Base-by-base conservation (phyloP, 2,113 vertebrate genomes). In the Eclectus roratus region DNA sequence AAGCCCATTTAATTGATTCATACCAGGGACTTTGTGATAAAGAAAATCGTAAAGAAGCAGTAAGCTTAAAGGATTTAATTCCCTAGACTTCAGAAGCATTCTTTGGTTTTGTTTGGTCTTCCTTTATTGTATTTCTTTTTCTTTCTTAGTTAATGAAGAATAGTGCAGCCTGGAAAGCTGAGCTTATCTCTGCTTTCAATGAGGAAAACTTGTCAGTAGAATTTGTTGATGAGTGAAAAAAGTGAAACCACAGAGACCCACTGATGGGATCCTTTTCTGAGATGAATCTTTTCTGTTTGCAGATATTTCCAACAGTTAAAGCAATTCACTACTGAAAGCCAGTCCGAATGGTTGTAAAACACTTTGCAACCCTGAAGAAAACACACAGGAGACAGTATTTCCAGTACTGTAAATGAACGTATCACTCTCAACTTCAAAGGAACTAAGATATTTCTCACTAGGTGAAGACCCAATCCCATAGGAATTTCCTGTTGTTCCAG, bases 171-270 rank as follows among this genome's bases (percentile, higher is more conserved):
- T 79, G 49, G 92, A 95, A 94, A 97, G 43, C 44, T 92, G 86
- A 96, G 80, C 91, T 96, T 96, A 95, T 95, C 95, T 95, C 71
- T 84, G 11, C 25, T 94, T 95, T 93, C 80, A 93, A 5, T 52
- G 58, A 81, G 53, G 85, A 94, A 88, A 88, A n/a, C 29, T 73
- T 90, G 81, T 50, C 72, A 61, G 55, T 56, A 71, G 92, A 86
- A 86, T 90, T 88, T 53, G 39, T 94, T 0, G 3, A 50, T 70
- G 43, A 91, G 7, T 50, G 83, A 90, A 86, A 96, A 80, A 94
- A 61, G 56, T 72, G 41, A 93, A 44, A 63, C 88, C 70, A 72
- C 21, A 60, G 93, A 90, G 93, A 64, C 85, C 18, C 64, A 56
- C 61, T 35, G 11, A 19, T 86, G n/a, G 72, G 83, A 96, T 94